Conservation (phyloP, 1,140 invertebrate genomes). For the Adoxophyes honmai region DNA sequence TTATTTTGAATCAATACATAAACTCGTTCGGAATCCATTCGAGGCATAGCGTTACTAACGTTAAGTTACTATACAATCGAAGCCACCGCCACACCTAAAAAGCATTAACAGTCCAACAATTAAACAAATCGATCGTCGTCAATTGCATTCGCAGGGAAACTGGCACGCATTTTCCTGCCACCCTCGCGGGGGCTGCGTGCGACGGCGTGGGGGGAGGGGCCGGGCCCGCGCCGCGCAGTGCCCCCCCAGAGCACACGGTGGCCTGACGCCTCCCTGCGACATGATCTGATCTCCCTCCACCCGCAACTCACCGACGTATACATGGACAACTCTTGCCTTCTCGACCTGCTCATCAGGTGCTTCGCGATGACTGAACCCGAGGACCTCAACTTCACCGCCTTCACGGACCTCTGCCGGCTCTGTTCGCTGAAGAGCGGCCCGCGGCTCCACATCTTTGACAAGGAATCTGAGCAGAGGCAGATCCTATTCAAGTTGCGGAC, state of each 20-base stretch:
- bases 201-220: conserved; percentile 22
- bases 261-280: conserved; percentile 62
- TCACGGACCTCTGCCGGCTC: conserved; percentile 82
- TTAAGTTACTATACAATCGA: too few relatives aligned
- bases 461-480: conserved; percentile 83
- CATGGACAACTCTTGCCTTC: conserved; percentile 78
- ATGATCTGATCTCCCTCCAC: conserved; percentile 67
- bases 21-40: too few relatives aligned
- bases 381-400: conserved; percentile 81
- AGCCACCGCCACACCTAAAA: too few relatives aligned
- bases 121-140: conserved; percentile 37
- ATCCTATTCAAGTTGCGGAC: conserved; percentile 83
- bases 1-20: too few relatives aligned
- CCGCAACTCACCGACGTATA: conserved; percentile 62
- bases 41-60: too few relatives aligned
- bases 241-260: conserved; percentile 58
- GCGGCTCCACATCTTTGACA: conserved; percentile 83
- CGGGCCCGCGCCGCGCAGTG: conserved; percentile 35
- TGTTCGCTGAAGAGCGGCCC: conserved; percentile 82
- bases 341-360: conserved; percentile 77
- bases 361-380: conserved; percentile 81
- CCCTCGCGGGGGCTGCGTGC: conserved; percentile 35
- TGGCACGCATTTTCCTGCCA: conserved; percentile 62
- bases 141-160: conserved; percentile 61
- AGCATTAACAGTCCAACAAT: background rate